Evolutionary conservation across 2,797 vertebrate species (phyloP).

Genomic region (Pseudopleuronectes americanus): DNA sequence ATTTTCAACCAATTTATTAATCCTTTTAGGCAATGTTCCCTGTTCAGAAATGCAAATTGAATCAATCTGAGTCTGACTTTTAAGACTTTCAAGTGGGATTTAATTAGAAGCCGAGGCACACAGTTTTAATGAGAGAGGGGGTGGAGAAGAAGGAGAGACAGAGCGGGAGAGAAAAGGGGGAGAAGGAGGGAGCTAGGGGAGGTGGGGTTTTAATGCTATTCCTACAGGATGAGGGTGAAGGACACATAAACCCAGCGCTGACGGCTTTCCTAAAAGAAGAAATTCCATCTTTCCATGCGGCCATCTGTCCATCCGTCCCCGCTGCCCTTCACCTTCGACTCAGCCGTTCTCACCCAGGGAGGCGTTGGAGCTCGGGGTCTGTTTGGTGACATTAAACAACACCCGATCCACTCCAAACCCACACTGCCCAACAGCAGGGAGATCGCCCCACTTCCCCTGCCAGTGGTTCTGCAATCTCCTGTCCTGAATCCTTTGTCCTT

Average conservation of each 20-base stretch:
- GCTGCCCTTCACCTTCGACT: conserved; percentile 73
- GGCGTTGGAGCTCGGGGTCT: conserved; percentile 24
- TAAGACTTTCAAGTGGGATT: conserved; percentile 90
- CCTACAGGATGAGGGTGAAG: conserved; percentile 80
- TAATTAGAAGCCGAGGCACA: conserved; percentile 86
- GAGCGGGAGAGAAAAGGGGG: conserved; percentile 49
- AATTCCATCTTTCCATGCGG: conserved; percentile 41
- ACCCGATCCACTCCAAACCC: conserved; percentile 31
- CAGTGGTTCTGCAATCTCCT: conserved; percentile 55
- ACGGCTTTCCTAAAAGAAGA: conserved; percentile 68
- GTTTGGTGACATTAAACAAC: conserved; percentile 58
- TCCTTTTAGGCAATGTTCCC: conserved; percentile 87
- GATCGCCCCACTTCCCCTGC: conserved; percentile 56
- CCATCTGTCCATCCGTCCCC: conserved; percentile 66
- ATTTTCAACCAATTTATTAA: conserved; percentile 87
- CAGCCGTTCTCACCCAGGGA: conserved; percentile 54
- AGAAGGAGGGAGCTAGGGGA: conserved; percentile 31
- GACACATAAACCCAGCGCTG: conserved; percentile 67
- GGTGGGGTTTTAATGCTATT: conserved; percentile 74
- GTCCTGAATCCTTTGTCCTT: conserved; percentile 67
- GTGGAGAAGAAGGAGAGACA: conserved; percentile 69
- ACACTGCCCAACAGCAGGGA: conserved; percentile 45
- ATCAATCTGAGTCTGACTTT: conserved; percentile 89
- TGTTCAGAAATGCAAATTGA: conserved; percentile 89
- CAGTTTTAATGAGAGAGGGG: conserved; percentile 88